Percentiles rank a stretch among this genome's conserved stretches.
Evolutionary conservation across 2,888 invertebrate species (phyloP).

Genomic region (Melanchra persicariae): DNA sequence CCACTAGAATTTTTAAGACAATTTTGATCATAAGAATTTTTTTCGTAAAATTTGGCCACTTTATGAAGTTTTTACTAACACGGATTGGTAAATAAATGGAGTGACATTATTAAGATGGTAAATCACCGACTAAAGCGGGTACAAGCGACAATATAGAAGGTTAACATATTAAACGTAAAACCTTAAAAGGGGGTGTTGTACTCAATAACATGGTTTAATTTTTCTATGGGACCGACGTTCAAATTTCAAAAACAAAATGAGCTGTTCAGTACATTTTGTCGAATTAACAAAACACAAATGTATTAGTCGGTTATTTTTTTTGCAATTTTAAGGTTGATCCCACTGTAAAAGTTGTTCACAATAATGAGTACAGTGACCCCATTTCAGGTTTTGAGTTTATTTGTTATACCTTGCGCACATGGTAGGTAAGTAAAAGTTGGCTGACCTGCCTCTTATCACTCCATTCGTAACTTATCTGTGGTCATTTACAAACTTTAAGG

Average conservation of each 20-base stretch:
- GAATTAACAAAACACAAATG: too few relatives aligned
- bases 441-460: neutral
- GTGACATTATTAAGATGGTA: neutral
- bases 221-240: too few relatives aligned
- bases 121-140: neutral
- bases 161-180: too few relatives aligned
- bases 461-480: conserved; percentile 4
- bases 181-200: too few relatives aligned
- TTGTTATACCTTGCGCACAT: neutral
- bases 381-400: neutral
- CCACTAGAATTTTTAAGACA: conserved; percentile 9
- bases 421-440: neutral
- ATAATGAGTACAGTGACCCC: too few relatives aligned
- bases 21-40: conserved; percentile 26
- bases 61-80: neutral
- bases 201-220: too few relatives aligned
- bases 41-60: conserved; percentile 6
- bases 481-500: neutral
- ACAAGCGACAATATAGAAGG: neutral
- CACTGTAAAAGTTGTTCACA: too few relatives aligned
- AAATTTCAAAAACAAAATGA: too few relatives aligned
- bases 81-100: conserved; percentile 18
- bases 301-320: too few relatives aligned
- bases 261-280: too few relatives aligned
- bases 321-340: too few relatives aligned